Conservation (phyloP, 2,113 vertebrate genomes). For the Emydura subglobosa region DNA sequence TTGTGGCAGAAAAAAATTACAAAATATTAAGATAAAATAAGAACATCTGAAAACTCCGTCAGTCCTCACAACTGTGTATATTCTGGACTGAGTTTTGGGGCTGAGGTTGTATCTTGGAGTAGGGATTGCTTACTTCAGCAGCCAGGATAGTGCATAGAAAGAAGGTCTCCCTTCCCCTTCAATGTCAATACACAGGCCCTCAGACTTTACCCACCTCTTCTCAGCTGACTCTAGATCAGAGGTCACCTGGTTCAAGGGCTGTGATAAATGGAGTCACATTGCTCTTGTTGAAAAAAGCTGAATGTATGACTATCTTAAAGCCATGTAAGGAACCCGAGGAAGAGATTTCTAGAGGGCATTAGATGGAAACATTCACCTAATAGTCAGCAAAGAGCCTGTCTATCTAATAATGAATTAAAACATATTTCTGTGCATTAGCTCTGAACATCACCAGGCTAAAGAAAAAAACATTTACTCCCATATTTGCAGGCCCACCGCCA, state of each 20-base stretch:
- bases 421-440: background rate
- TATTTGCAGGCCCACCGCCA: background rate
- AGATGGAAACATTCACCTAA: background rate
- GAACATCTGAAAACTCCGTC: background rate
- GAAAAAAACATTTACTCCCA: background rate
- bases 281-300: too few species aligned
- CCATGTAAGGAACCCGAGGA: background rate
- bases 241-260: background rate
- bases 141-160: background rate
- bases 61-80: background rate
- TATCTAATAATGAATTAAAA: background rate
- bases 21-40: background rate
- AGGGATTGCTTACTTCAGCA: background rate
- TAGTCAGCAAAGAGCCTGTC: background rate
- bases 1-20: too few species aligned
- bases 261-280: too few species aligned
- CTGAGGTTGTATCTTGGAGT: background rate
- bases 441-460: background rate
- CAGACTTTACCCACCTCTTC: background rate
- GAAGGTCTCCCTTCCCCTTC: background rate
- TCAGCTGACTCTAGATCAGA: background rate
- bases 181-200: background rate
- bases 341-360: background rate
- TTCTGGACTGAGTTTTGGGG: background rate
- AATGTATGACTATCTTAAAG: background rate